A percentile compares a stretch with the other conserved stretches of the same genome.
Evolutionary conservation across 2,797 vertebrate genomes (phyloP).

Genomic region (Pangasius djambal): DNA sequence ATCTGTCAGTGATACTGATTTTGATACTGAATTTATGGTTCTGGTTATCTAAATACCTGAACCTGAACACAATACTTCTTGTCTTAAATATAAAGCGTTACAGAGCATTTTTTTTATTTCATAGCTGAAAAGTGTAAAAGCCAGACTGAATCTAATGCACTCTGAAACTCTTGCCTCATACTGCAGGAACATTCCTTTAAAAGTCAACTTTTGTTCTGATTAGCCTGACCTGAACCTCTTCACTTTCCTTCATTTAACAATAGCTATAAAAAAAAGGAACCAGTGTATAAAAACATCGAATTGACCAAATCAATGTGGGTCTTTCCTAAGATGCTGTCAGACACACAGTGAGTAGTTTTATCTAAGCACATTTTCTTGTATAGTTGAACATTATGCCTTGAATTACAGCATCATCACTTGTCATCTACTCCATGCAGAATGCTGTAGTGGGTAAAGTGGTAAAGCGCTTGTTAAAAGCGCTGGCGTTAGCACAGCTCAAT

Average conservation of each 20-base stretch:
- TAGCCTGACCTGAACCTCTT: slow-evolving; percentile 2
- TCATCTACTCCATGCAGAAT: not conserved
- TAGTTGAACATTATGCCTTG: not conserved
- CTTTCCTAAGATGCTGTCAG: not conserved
- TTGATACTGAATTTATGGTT: not conserved
- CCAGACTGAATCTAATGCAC: not conserved
- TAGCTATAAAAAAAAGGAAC: not conserved
- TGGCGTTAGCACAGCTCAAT: not conserved
- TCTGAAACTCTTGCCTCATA: not conserved
- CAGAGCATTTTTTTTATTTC: not conserved
- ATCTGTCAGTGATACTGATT: not conserved
- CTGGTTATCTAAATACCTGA: not conserved
- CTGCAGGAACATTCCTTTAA: not conserved
- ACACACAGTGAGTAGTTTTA: not conserved
- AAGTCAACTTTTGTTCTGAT: slow-evolving; percentile 7
- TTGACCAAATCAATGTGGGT: not conserved
- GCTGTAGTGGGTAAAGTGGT: not conserved
- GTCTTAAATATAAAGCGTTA: not conserved
- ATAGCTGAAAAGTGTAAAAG: not conserved
- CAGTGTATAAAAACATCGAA: not conserved
- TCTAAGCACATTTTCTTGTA: not conserved
- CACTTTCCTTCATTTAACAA: not conserved
- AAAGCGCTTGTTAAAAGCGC: not conserved
- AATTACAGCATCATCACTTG: not conserved
- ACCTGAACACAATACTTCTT: not conserved